Evolutionary conservation across 2,113 vertebrate genomes (phyloP), one percentile per base, ranked within the genome.

Genomic region (Macquaria ambigua): DNA sequence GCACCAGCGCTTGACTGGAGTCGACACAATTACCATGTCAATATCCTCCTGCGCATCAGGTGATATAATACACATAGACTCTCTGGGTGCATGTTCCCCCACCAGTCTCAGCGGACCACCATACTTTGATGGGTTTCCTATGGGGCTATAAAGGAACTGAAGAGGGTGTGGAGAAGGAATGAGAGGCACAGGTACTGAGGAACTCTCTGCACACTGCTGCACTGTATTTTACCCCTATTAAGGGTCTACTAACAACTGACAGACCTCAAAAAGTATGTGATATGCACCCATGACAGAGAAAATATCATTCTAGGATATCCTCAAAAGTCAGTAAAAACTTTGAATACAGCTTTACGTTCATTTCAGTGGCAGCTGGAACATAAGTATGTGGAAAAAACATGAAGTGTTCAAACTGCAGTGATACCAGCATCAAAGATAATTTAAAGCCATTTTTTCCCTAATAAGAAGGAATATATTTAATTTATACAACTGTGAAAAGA

Each of bases 11-110:
- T 97, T 97, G 95, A 97, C 97, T 97, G 96, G 96, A 99, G 97
- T 89, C 89, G 90, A 89, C 81, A 92, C 94, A 94, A 95, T 99
- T 99, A 99, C 97, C 97, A 98, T 97, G 97, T 98, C 97, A 97
- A 97, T 97, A 97, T 97, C 97, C 96, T 97, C 84, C 77, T 87
- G 92, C 50, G 87, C 90, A 90, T 92, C 92, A 92, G 92, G 95
- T 97, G 97, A 98, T 98, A 97, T 94, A 80, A 88, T 88, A 89
- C 89, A 91, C 90, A 88, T 77, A 21, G 83, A 74, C 84, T 97
- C 95, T 94, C 94, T 94, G 93, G 95, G 95, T 95, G 95, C 94
- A 95, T 96, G 96, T 97, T 97, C 94, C 87, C 89, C 89, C 92
- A 79, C 87, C 90, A 79, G 93, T 96, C 97, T 96, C 96, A 87